Conservation (phyloP, 2,888 invertebrate species). For the Psococerastis gibbosa region DNA sequence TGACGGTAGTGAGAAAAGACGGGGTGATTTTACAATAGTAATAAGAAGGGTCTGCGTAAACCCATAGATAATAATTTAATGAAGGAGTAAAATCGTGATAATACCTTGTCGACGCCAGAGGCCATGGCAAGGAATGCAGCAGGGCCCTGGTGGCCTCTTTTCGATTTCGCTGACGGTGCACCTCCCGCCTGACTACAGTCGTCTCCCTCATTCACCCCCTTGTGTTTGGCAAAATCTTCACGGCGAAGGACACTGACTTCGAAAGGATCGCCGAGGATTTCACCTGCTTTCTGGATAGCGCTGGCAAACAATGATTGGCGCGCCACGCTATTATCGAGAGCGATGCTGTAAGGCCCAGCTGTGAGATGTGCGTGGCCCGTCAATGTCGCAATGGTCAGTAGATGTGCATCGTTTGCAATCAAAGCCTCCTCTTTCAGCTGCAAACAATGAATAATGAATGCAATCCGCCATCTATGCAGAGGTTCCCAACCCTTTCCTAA, state of each 20-base stretch:
- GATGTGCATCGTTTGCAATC: conserved; percentile 52
- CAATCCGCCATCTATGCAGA: conserved; percentile 2
- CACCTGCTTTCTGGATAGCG: conserved; percentile 46
- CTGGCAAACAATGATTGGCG: conserved; percentile 30
- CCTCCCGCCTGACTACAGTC: conserved; percentile 64
- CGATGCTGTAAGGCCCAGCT: conserved; percentile 37
- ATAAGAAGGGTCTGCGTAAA: no score
- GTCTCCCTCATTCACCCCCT: conserved; percentile 57
- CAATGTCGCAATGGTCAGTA: conserved; percentile 80
- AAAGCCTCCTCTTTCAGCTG: conserved; percentile 49
- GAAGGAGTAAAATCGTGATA: no score
- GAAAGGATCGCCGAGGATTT: conserved; percentile 56
- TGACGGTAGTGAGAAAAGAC: no score
- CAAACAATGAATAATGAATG: no score
- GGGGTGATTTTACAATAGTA: no score
- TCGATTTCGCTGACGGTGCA: conserved; percentile 41
- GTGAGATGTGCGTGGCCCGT: conserved; percentile 65
- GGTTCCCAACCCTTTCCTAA: no score
- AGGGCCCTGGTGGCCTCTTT: conserved; percentile 68
- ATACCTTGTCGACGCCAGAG: conserved; percentile 61
- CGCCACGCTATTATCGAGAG: conserved; percentile 43
- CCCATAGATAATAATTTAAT: no score
- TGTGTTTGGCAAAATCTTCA: conserved; percentile 50
- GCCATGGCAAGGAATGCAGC: conserved; percentile 72
- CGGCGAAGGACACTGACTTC: conserved; percentile 58